A percentile compares a stretch with the other conserved stretches of the same genome.
phyloP scores from a whole-genome alignment of 2,113 vertebrate species.

The Cinclus mexicanus region DNA sequence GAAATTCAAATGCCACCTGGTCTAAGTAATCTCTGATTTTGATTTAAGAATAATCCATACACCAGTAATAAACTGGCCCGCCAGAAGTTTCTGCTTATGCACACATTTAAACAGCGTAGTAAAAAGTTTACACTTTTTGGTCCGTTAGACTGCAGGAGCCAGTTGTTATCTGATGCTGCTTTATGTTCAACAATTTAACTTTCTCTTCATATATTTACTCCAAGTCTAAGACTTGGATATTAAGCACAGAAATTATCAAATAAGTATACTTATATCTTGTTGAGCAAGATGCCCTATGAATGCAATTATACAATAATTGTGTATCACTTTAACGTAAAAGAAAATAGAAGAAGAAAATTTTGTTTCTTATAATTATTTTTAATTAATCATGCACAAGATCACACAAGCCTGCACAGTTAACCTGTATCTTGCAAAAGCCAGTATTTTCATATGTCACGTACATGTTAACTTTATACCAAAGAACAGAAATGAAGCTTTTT shows the following conservation, averaged over 20 bases:
- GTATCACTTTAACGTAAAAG: neutral
- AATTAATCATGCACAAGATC: neutral
- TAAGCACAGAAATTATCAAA: neutral
- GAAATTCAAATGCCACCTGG: constrained; percentile 11
- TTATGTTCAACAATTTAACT: neutral
- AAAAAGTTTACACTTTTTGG: neutral
- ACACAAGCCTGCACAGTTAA: neutral
- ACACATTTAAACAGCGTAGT: neutral
- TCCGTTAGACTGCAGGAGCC: neutral
- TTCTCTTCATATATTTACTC: neutral
- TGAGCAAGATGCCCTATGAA: neutral
- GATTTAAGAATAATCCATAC: constrained; percentile 8
- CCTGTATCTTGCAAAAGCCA: neutral
- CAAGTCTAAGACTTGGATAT: neutral
- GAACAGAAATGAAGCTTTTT: neutral
- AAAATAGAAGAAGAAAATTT: neutral
- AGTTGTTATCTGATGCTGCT: neutral
- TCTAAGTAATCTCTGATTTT: constrained; percentile 5
- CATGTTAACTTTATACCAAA: neutral
- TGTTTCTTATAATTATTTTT: neutral
- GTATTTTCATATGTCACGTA: neutral
- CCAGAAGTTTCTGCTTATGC: constrained; percentile 17
- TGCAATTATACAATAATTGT: neutral
- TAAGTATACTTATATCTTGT: neutral
- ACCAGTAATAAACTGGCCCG: neutral